These are phyloP conservation scores for human DNA, from an alignment of 2,113 vertebrate species.

Conservation along the genomic window DNA sequence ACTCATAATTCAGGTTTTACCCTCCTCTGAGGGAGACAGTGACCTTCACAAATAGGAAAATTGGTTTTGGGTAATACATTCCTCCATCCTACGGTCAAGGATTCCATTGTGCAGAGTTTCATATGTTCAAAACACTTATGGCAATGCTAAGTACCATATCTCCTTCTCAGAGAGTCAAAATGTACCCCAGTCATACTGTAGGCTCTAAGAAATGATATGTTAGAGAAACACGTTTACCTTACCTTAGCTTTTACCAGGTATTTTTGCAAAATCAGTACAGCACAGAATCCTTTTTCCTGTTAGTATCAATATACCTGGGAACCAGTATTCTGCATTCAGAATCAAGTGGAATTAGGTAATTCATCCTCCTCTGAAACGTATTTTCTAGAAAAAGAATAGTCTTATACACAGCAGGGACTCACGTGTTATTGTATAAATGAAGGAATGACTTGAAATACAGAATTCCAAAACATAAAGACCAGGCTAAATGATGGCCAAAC, in stretches of 20 bases:
- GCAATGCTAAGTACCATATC: not conserved
- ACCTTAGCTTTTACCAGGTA: slow-evolving; percentile 1
- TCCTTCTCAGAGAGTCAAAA: not conserved
- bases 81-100: not conserved
- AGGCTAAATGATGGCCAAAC: not conserved
- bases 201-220: not conserved
- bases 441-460: not conserved
- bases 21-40: not conserved
- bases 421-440: not conserved
- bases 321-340: not conserved
- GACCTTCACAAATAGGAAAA: not conserved
- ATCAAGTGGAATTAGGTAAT: not conserved
- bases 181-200: not conserved
- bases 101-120: not conserved
- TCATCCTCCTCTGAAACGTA: not conserved
- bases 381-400: not conserved
- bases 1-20: not conserved
- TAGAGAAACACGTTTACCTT: not conserved
- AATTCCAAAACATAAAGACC: not conserved
- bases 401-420: not conserved
- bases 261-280: not conserved
- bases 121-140: not conserved
- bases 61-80: not conserved
- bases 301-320: not conserved
- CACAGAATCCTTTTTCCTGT: not conserved